Evolutionary conservation across 2,797 vertebrate genomes (phyloP).

Genomic region (Scarus forsteni): DNA sequence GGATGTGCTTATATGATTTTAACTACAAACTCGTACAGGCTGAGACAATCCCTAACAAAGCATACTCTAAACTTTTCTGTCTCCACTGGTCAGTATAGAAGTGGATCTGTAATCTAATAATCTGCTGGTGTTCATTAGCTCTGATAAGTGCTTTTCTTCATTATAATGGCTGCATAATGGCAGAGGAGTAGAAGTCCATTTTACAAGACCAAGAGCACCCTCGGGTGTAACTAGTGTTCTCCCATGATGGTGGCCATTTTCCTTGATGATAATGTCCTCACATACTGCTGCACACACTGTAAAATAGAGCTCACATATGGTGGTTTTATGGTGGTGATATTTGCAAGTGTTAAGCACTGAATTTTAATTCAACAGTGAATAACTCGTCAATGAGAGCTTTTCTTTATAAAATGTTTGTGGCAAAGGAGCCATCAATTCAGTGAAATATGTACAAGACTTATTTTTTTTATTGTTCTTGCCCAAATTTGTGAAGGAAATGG

Average conservation of each 20-base stretch:
- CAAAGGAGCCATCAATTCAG: too few species aligned
- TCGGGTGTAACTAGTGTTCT: conserved; percentile 41
- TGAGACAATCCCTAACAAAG: neutral
- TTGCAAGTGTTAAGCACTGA: neutral
- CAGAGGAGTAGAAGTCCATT: conserved; percentile 55
- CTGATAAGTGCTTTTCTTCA: conserved; percentile 43
- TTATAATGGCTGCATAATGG: conserved; percentile 52
- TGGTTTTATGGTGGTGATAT: neutral
- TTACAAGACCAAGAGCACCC: conserved; percentile 39
- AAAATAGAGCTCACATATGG: conserved; percentile 8
- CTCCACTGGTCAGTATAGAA: conserved; percentile 15
- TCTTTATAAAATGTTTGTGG: too few species aligned
- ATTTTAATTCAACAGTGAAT: too few species aligned
- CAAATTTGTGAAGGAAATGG: too few species aligned
- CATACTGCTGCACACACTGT: neutral
- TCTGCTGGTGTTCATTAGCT: conserved; percentile 56
- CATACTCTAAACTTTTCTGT: conserved; percentile 8
- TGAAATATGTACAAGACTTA: too few species aligned
- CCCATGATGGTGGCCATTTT: conserved; percentile 32
- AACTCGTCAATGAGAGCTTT: too few species aligned
- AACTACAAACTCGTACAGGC: neutral
- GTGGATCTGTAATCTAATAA: conserved; percentile 53
- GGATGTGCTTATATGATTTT: neutral
- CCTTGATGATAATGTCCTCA: conserved; percentile 16
- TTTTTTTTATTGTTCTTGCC: too few species aligned